Evolutionary conservation across 2,888 invertebrate species (phyloP).

Genomic region (Stramonita haemastoma): DNA sequence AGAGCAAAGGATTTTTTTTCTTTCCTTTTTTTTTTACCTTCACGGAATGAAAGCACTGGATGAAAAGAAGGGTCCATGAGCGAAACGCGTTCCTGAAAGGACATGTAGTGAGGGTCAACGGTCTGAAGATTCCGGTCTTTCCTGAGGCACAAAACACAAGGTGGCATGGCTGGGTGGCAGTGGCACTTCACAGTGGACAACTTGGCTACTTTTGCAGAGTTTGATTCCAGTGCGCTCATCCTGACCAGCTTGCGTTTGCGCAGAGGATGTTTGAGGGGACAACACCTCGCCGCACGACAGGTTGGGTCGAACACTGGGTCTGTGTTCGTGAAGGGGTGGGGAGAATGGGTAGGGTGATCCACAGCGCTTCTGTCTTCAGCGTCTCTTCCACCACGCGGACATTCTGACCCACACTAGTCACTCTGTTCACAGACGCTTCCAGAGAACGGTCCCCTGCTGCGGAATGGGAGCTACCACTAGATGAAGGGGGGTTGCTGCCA

Average conservation of each 20-base stretch:
- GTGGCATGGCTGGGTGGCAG: conserved; percentile 84
- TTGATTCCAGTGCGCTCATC: conserved; percentile 84
- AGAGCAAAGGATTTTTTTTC: conserved; percentile 52
- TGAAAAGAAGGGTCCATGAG: conserved; percentile 89
- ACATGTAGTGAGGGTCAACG: conserved; percentile 81
- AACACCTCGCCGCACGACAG: conserved; percentile 75
- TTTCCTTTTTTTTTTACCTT: no score
- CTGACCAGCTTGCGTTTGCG: conserved; percentile 76
- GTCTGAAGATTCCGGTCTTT: conserved; percentile 84
- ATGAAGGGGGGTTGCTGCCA: conserved; percentile 46
- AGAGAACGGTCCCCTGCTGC: conserved; percentile 43
- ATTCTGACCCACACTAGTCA: conserved; percentile 51
- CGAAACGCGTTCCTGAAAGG: conserved; percentile 85
- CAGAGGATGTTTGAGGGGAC: conserved; percentile 72
- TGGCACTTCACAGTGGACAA: conserved; percentile 83
- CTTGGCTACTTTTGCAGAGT: conserved; percentile 88
- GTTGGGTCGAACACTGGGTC: conserved; percentile 61
- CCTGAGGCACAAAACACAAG: conserved; percentile 91
- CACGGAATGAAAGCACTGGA: conserved; percentile 89
- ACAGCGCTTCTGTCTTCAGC: conserved; percentile 40
- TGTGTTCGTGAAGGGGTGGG: not conserved
- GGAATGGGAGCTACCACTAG: conserved; percentile 30
- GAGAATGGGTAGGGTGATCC: not conserved
- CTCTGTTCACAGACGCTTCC: conserved; percentile 56
- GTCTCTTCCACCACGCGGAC: conserved; percentile 28